A percentile compares a stretch with the other conserved stretches of the same genome.
phyloP scores from a whole-genome alignment of 2,113 vertebrate genomes.

The Bufo bufo region DNA sequence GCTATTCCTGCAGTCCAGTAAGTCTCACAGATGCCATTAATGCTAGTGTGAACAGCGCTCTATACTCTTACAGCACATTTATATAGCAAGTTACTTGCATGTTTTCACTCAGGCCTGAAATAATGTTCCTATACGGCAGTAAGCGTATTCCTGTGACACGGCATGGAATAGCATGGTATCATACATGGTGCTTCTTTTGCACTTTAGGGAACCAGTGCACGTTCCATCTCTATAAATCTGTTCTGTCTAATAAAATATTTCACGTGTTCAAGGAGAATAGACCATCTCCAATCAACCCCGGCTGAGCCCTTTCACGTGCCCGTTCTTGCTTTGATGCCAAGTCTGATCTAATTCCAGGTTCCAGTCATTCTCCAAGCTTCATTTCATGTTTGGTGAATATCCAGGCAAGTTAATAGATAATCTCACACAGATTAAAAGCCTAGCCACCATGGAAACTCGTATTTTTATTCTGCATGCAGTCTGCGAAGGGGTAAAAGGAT shows the following conservation, averaged over 20 bases:
- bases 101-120: neutral
- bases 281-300: neutral
- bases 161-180: neutral
- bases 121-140: neutral
- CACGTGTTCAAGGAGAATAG: neutral
- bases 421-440: conserved; percentile 34
- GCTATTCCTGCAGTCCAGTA: no score
- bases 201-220: no score
- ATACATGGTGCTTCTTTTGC: no score
- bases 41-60: neutral
- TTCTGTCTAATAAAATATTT: neutral
- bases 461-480: conserved; percentile 21
- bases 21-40: no score
- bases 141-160: neutral
- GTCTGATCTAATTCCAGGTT: conserved; percentile 48
- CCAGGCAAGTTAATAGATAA: conserved; percentile 52
- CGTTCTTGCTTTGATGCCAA: conserved; percentile 24
- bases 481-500: neutral
- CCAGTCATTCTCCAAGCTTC: conserved; percentile 40
- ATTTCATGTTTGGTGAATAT: conserved; percentile 40
- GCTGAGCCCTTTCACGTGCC: conserved; percentile 28
- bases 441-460: conserved; percentile 49
- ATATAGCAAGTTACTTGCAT: neutral
- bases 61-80: neutral
- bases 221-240: neutral